These are phyloP conservation scores for Penaeus vannamei DNA, from an alignment of 1,140 invertebrate genomes.

Conservation along the genomic window DNA sequence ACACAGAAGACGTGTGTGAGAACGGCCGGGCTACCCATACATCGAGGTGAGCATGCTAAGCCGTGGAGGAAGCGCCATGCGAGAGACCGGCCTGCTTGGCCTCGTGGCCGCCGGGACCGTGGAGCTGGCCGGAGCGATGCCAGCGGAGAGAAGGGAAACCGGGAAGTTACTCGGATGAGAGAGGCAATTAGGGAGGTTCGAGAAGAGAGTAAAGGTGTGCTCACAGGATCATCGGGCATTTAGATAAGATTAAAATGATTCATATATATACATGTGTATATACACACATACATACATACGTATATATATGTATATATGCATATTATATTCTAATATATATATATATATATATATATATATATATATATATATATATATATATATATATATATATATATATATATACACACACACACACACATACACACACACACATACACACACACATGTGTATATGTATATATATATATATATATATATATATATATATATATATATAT, in stretches of 20 bases:
- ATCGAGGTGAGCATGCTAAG: constrained; percentile 59
- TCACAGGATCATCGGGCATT: constrained; percentile 43
- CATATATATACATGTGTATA: not conserved
- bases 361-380: constrained; percentile 21
- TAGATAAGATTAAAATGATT: not conserved
- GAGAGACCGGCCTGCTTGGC: constrained; percentile 13
- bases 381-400: not conserved
- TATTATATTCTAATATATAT: not conserved
- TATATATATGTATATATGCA: not conserved
- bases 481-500: not conserved
- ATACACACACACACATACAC: not conserved
- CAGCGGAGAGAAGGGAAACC: not conserved
- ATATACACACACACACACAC: not conserved
- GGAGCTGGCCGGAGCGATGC: constrained; percentile 5
- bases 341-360: not conserved
- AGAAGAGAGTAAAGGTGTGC: constrained; percentile 43
- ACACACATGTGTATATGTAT: not conserved
- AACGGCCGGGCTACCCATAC: constrained; percentile 46
- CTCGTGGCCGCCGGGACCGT: not conserved
- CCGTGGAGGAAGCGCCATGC: constrained; percentile 58
- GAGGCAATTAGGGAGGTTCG: not conserved
- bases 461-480: not conserved
- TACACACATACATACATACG: not conserved
- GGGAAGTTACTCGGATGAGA: not conserved
- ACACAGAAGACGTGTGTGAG: not conserved